Evolutionary conservation across 2,113 vertebrate genomes (phyloP).

Genomic region (Synchiropus splendidus): DNA sequence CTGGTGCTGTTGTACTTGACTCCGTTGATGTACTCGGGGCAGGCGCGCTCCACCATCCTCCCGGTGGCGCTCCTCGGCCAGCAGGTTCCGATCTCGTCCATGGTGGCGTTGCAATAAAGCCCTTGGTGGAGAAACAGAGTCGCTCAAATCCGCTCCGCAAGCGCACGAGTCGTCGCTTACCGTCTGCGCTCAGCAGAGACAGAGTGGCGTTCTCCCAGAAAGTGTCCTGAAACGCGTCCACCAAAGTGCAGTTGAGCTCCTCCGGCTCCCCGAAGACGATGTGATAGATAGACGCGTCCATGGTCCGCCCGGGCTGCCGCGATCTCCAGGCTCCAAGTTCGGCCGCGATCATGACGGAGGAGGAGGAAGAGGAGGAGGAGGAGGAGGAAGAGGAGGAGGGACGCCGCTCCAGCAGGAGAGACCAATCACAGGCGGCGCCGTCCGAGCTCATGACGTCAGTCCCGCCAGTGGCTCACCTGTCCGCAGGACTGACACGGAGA

Average conservation of each 20-base stretch:
- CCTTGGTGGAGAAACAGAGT: constrained; percentile 39
- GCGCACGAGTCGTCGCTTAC: constrained; percentile 58
- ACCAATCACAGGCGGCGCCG: too few relatives aligned
- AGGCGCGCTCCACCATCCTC: constrained; percentile 84
- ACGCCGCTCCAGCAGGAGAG: constrained; percentile 21
- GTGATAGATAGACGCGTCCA: constrained; percentile 75
- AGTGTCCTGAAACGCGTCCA: constrained; percentile 73
- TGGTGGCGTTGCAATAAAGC: constrained; percentile 86
- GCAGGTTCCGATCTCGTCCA: constrained; percentile 95
- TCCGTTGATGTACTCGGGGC: constrained; percentile 92
- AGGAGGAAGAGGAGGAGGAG: too few relatives aligned
- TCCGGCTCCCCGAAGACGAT: constrained; percentile 76
- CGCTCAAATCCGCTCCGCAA: background rate
- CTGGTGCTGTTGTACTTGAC: constrained; percentile 95
- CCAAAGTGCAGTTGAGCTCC: constrained; percentile 85
- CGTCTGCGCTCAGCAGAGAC: constrained; percentile 69
- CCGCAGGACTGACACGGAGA: too few relatives aligned
- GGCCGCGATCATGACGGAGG: too few relatives aligned
- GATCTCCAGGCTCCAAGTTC: too few relatives aligned
- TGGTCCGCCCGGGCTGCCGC: too few relatives aligned
- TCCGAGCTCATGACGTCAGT: too few relatives aligned
- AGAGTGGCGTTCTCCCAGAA: constrained; percentile 72
- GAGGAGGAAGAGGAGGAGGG: too few relatives aligned
- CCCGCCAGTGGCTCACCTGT: too few relatives aligned
- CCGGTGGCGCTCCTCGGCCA: constrained; percentile 85